A percentile compares a stretch with the other conserved stretches of the same genome.
phyloP scores from a whole-genome alignment of 2,797 vertebrate genomes.

The Aythya fuligula region DNA sequence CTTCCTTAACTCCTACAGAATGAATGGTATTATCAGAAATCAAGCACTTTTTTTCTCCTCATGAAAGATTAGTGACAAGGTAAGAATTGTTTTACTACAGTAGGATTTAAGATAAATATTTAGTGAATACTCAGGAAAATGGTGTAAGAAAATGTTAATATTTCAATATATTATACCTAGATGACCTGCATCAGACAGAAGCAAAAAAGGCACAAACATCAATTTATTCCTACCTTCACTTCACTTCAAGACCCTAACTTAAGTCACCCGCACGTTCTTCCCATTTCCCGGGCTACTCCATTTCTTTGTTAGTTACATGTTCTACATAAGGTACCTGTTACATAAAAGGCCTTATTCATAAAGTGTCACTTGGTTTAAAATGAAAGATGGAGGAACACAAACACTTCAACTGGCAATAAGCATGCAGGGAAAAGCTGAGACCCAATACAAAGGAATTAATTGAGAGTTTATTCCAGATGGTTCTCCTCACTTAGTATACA shows the following conservation, averaged over 20 bases:
- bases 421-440: conserved; percentile 77
- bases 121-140: background rate
- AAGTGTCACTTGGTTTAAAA: background rate
- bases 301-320: background rate
- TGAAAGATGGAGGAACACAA: background rate
- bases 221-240: background rate
- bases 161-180: background rate
- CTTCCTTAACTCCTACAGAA: background rate
- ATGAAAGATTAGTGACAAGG: background rate
- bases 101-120: background rate
- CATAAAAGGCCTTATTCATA: background rate
- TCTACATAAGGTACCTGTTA: background rate
- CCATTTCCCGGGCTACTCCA: background rate
- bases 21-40: background rate
- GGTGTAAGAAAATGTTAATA: background rate
- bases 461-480: conserved; percentile 84
- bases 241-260: background rate
- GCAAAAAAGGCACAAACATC: background rate
- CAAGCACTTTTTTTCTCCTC: background rate
- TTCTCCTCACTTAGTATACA: conserved; percentile 80
- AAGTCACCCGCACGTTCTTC: background rate
- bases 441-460: conserved; percentile 80
- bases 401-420: conserved; percentile 18
- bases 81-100: background rate
- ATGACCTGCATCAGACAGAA: background rate